Base-by-base conservation (phyloP, 2,797 vertebrate species). In the Alauda arvensis region DNA sequence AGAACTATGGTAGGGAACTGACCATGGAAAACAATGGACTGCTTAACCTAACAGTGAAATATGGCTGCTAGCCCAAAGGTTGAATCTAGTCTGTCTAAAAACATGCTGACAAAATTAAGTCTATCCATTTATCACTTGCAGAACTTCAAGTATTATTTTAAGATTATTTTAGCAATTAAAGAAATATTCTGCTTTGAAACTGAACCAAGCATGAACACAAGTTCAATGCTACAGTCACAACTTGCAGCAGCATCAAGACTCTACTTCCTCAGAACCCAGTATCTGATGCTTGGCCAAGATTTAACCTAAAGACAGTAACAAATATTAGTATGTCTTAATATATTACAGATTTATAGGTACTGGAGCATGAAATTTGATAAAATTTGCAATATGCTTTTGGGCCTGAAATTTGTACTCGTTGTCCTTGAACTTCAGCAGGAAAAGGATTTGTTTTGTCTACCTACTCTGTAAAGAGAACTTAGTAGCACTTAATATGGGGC, bases 1-100 rank as follows among this genome's bases (percentile, higher is more conserved):
- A 79, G 34, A 79, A 52, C n/a, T 29, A 13, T 12, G 51, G 25
- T 12, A 63, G 46, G 37, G 33, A 77, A 74, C 17, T 55, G 67
- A 65, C 34, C 5, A 14, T 2, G 24, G 71, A 60, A 75, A 89
- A 71, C 5, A 79, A 76, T 3, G 26, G 43, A 69, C 24, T 53
- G 17, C 53, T 57, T 51, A 34, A 43, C 0, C 0, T 14, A 66
- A 61, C 1, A 5, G 29, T 13, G 16, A 43, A 89, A 61, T 12
- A 63, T 0, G 4, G 59, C 14, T 52, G 29, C 24, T 55, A 59
- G 33, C 14, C 33, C 23, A 33, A 40, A 74, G 16, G 10, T 6
- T 48, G 7, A 62, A 52, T 28, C 16, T 37, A 52, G 25, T 31
- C 43, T 20, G 23, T 7, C 40, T 62, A 31, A 83, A 89, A 53